phyloP scores from a whole-genome alignment of 2,113 vertebrate species.

The Gallinago paraguaiae region DNA sequence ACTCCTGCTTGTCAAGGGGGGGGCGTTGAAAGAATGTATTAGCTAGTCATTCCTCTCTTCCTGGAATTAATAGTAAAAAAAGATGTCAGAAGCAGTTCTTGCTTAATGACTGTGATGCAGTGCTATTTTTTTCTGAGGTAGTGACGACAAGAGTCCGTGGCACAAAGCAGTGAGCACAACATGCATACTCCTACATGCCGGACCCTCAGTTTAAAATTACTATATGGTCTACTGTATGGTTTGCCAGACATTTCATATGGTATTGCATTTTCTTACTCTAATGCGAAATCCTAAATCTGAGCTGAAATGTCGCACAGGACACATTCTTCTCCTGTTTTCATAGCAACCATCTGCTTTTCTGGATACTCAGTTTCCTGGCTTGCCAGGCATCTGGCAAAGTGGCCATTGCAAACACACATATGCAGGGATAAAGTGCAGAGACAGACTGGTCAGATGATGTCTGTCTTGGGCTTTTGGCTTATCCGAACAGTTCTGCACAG shows the following conservation, averaged over 20 bases:
- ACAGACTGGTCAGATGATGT: background rate
- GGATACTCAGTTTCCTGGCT: background rate
- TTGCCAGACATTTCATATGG: background rate
- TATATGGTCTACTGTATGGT: background rate
- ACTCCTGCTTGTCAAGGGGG: background rate
- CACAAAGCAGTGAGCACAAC: accelerated
- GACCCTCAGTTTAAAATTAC: background rate
- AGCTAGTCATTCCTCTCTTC: background rate
- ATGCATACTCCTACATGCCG: background rate
- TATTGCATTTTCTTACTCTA: background rate
- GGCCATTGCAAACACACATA: background rate
- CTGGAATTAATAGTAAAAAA: background rate
- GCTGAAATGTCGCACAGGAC: background rate
- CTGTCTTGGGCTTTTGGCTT: background rate
- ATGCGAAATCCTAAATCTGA: background rate
- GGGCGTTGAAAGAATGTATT: background rate
- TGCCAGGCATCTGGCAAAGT: background rate
- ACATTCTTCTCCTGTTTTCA: background rate
- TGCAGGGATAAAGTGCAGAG: background rate
- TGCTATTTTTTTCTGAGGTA: background rate
- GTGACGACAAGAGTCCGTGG: background rate
- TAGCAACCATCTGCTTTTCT: background rate
- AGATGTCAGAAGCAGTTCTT: background rate
- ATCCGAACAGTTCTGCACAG: background rate
- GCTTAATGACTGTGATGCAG: background rate